Conservation (phyloP, 2,113 vertebrate species). For the Procavia capensis region DNA sequence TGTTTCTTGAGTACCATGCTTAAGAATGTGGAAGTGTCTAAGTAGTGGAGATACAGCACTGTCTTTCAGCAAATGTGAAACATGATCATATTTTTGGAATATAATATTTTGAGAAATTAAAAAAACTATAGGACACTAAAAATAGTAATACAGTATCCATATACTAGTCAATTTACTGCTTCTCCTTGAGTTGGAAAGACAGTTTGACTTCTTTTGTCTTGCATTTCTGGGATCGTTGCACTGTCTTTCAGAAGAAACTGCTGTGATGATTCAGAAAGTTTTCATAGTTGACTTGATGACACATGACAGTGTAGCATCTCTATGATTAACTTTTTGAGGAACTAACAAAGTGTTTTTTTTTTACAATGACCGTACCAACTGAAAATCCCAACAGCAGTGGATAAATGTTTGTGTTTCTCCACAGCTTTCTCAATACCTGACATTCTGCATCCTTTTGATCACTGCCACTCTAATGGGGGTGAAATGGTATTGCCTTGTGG, state of each 20-base stretch:
- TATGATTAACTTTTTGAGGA: no score
- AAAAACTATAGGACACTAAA: not conserved
- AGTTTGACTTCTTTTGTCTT: not conserved
- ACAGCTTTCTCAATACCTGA: no score
- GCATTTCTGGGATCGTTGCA: not conserved
- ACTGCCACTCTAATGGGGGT: no score
- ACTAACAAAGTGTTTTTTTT: no score
- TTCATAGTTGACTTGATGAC: no score
- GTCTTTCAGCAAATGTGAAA: slow-evolving; percentile 44
- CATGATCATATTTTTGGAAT: not conserved
- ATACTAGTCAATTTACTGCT: not conserved
- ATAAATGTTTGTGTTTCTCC: no score
- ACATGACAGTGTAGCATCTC: no score
- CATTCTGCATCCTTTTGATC: no score
- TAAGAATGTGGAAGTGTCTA: not conserved
- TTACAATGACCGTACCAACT: no score
- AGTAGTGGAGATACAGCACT: not conserved
- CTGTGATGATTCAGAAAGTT: not conserved
- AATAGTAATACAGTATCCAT: not conserved
- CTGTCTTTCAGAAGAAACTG: not conserved
- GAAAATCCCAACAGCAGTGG: no score
- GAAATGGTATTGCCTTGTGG: no score
- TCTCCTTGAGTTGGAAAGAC: not conserved
- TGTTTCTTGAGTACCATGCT: not conserved
- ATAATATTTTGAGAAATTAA: slow-evolving; percentile 35